Base-by-base conservation (phyloP, 2,888 invertebrate genomes). In the Macroteleia sp. region DNA sequence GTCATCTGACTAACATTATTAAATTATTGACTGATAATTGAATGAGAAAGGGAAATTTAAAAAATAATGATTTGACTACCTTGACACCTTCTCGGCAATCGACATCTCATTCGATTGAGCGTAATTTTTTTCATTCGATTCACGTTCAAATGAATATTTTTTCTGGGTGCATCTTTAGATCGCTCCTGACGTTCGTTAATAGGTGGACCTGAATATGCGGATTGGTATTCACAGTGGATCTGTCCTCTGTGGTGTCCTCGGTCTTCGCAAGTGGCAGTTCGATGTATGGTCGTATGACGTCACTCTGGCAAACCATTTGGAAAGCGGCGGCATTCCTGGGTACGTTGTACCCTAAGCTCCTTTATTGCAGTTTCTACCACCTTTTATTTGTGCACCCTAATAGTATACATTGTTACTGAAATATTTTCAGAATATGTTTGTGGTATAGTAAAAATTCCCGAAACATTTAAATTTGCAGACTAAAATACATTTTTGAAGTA, bases 171-270 rank as follows among this genome's bases (percentile, higher is more conserved):
- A 69, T 77, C 77, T 77, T 77, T 77, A 73, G 77, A 77, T 73
- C 77, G 76, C 64, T 77, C 70, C 76, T 77, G 76, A 77, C 61
- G 50, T 64, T 67, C 77, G 81, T 75, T 79, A 81, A 89, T 92
- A 97, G 95, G 97, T 97, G 82, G 97, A 98, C 90, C 93, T 98
- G 82, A 97, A 99, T 92, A 99, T 99, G 99, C 94, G 99, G 82
- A 99, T 99, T 84, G 99, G 99, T 57, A 97, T 99, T 78, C 99
- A 99, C 92, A 97, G 97, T 80, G 99, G 99, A 12, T 96, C 97
- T 4, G 98, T 98, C 62, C 94, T 99, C 85, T 99, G 99, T 89
- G 99, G 99, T 0, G 99, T 99, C 17, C 93, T 99, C 74, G 99
- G 97, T 1, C 93, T 96, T 56, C 94, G 97, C 81, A 97, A 97